Percentiles rank a stretch among this genome's conserved stretches.
These are phyloP conservation scores for Gymnothorax reevesii DNA, from an alignment of 2,797 vertebrate genomes.

Conservation along the genomic window DNA sequence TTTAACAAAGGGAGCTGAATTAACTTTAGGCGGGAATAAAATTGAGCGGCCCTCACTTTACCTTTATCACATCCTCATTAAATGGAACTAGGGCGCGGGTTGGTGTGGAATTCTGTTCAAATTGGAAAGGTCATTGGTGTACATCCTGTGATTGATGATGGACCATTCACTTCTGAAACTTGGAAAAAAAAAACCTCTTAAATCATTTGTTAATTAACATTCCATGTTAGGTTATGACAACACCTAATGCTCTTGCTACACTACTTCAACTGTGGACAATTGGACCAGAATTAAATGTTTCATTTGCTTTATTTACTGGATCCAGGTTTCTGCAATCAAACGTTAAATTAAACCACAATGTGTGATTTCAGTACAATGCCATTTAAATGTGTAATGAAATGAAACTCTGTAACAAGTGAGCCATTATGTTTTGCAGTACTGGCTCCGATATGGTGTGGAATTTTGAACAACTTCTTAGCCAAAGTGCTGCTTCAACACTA, in stretches of 20 bases:
- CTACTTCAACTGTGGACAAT: not conserved
- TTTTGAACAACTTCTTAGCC: not conserved
- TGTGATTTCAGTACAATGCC: not conserved
- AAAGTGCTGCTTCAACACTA: constrained; percentile 50
- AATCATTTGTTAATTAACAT: not conserved
- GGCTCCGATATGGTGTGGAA: not conserved
- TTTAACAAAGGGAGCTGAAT: not conserved
- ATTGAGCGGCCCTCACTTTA: not conserved
- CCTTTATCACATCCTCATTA: not conserved
- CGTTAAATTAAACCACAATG: not conserved
- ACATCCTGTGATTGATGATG: not conserved
- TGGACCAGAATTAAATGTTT: not conserved
- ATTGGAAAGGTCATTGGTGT: not conserved
- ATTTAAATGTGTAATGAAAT: too few species aligned
- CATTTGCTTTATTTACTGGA: not conserved
- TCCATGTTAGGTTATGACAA: too few species aligned
- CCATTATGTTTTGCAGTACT: not conserved
- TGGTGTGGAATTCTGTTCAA: not conserved
- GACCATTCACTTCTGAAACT: not conserved
- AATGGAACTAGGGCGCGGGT: not conserved
- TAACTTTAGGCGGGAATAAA: not conserved
- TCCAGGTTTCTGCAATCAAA: not conserved
- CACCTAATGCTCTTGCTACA: not conserved
- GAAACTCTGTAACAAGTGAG: too few species aligned
- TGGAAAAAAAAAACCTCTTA: not conserved